Conservation (phyloP, 1,140 invertebrate species). For the Drosophila arawakana region DNA sequence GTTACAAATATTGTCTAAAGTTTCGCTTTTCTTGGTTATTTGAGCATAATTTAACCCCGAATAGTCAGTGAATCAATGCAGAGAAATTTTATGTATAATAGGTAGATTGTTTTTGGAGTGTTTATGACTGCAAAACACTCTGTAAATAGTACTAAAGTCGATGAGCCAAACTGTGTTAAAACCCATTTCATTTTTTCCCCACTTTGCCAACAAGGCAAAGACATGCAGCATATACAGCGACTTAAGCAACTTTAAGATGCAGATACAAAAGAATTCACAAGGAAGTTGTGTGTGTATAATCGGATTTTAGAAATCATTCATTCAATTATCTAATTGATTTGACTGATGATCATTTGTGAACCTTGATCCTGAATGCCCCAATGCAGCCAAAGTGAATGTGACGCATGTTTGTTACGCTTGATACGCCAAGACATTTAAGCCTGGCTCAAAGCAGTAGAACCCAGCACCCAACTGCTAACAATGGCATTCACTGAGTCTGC, state of each 20-base stretch:
- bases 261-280: not conserved
- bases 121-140: not conserved
- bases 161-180: not conserved
- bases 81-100: constrained; percentile 28
- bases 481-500: constrained; percentile 38
- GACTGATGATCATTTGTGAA: constrained; percentile 79
- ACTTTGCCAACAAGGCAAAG: not conserved
- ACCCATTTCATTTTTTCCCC: no score
- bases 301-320: constrained; percentile 82
- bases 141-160: not conserved
- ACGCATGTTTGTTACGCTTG: constrained; percentile 78
- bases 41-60: constrained; percentile 52
- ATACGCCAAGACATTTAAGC: constrained; percentile 45
- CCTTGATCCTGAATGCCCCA: constrained; percentile 60
- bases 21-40: constrained; percentile 39
- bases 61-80: constrained; percentile 22
- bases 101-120: not conserved
- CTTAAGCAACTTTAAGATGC: constrained; percentile 16
- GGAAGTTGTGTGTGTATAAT: constrained; percentile 53
- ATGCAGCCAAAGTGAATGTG: constrained; percentile 59
- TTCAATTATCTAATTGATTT: constrained; percentile 81
- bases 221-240: not conserved
- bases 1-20: constrained; percentile 47
- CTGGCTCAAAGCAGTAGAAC: not conserved
- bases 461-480: constrained; percentile 9